Evolutionary conservation across 2,888 invertebrate genomes (phyloP), one percentile per base, ranked within the genome.

Genomic region (Odontomyia ornata): DNA sequence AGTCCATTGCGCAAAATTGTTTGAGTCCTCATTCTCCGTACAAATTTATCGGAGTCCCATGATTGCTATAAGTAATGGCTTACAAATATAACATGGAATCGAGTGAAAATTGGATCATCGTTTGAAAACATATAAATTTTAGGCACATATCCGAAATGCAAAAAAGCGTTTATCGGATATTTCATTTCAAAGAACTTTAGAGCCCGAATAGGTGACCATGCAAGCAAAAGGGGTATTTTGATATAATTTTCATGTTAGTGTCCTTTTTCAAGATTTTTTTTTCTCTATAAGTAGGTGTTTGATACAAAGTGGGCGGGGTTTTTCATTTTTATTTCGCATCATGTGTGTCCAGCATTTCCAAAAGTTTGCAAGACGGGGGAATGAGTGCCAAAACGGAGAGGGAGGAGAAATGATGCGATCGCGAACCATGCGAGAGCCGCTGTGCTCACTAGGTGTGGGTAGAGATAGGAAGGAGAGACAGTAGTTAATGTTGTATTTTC

Each of bases 271-370:
- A 79, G 79, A 78, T 79, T 79, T 79, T 72, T 80, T 77, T 57
- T 78, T 77, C 82, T 79, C 79, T 79, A 79, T 80, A 80, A 79
- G 80, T 78, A 80, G 80, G 78, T 80, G 83, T 85, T 85, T 83
- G 75, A 75, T 75, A 47, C 46, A 60, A 21, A 15, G 60, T 83
- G 86, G 85, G 85, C 86, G 85, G 85, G 84, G 85, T 85, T 85
- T 85, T 85, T 85, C 83, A 82, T 84, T 85, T 84, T 84, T 83
- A 84, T 85, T 84, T 83, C 81, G 80, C 77, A 72, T 77, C 77
- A 78, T 75, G 79, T 77, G 76, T 76, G 64, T 64, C 46, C 64
- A 57, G 60, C 72, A 56, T 56, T 72, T 72, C 46, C 25, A 47
- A 25, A 13, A 21, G 47, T 47, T 21, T 11, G 46, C 15, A 11